Evolutionary conservation across 1,140 invertebrate genomes (phyloP), one percentile per base, ranked within the genome.

Genomic region (Pectinophora gossypiella): DNA sequence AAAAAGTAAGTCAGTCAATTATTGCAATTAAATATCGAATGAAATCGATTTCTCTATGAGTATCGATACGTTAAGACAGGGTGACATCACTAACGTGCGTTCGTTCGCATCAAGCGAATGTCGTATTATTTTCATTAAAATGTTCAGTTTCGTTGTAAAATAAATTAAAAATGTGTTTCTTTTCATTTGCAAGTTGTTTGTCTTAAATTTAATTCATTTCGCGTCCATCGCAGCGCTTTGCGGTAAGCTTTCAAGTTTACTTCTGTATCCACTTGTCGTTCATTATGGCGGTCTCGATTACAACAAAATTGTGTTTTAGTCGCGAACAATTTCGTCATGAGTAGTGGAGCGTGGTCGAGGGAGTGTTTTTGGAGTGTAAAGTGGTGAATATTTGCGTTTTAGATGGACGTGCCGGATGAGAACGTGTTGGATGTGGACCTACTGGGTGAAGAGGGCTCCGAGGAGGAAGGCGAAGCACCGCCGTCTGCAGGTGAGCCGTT

Each of bases 351-450:
- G 27, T 45, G 15, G n/a, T 40, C 16, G n/a, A 20, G 18, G 19
- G 19, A 15, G 13, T 43, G 18, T 44, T 44, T 44, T 20, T 5
- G 2, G 13, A 19, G 18, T 43, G 10, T 9, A 4, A 16, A 40
- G 13, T 19, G 27, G 32, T 47, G 32, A 23, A 64, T 43, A 48
- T 46, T 42, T 54, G 35, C 46, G 16, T 76, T 76, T 59, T 76
- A 85, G 83, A 83, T 87, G 81, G 82, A 84, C 72, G 78, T 77
- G 64, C 70, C 73, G 60, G 85, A 87, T 62, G 86, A 87, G 49
- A 75, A 69, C 57, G 79, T 84, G 49, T 68, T 87, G 60, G 85
- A 88, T 55, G 79, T 86, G 53, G 85, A 87, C 63, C 74, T 85
- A 61, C 67, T 88, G 68, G 76, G 67, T 59, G 84, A 87, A 51